phyloP scores from a whole-genome alignment of 2,888 invertebrate species.

The Dysmachus trigonus region DNA sequence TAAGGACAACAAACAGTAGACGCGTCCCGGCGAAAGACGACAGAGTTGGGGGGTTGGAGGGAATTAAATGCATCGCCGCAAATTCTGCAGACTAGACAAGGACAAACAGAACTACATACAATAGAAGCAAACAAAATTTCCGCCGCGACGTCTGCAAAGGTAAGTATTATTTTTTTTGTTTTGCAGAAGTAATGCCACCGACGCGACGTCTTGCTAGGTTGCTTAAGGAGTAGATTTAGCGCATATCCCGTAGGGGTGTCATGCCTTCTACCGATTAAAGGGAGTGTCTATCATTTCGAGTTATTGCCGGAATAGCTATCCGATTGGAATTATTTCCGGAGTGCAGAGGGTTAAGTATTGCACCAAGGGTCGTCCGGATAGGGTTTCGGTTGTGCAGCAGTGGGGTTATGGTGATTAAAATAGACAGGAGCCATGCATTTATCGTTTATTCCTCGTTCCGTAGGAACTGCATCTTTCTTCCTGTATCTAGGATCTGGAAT shows the following conservation, averaged over 20 bases:
- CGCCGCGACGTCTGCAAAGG: neutral
- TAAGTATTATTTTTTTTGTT: neutral
- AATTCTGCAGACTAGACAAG: neutral
- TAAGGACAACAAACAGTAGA: neutral
- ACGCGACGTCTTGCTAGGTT: neutral
- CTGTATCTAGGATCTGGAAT: neutral
- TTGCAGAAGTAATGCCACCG: neutral
- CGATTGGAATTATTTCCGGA: neutral
- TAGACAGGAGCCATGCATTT: neutral
- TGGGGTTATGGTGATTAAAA: constrained; percentile 2
- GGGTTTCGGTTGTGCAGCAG: neutral
- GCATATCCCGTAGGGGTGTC: neutral
- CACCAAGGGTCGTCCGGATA: neutral
- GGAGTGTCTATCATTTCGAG: neutral
- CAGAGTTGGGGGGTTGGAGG: neutral
- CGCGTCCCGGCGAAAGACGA: neutral
- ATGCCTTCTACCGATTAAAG: neutral
- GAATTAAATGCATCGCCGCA: constrained; percentile 9
- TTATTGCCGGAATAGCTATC: neutral
- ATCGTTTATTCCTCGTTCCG: neutral
- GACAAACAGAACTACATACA: neutral
- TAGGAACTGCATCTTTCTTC: neutral
- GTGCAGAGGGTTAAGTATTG: neutral
- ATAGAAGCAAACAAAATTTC: neutral
- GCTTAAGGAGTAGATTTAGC: neutral